Evolutionary conservation across 1,140 invertebrate genomes (phyloP).

Genomic region (Listronotus oregonensis): DNA sequence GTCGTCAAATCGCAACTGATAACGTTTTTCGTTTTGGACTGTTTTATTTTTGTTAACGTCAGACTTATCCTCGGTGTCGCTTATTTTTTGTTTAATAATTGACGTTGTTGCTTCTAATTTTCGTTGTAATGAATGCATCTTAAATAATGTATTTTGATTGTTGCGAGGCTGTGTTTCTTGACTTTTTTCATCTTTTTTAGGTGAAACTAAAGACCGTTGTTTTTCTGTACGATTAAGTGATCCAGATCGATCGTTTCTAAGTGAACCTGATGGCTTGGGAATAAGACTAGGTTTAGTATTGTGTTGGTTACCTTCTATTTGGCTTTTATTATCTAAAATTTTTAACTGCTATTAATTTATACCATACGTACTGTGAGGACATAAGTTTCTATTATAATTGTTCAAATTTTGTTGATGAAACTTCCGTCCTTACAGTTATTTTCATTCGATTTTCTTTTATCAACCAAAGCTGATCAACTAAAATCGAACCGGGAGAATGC

Average conservation of each 20-base stretch:
- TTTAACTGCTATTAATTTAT: too few species aligned
- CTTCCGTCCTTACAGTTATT: too few species aligned
- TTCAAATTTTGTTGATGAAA: too few species aligned
- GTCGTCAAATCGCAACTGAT: not conserved
- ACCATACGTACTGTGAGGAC: too few species aligned
- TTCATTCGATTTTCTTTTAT: too few species aligned
- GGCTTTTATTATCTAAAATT: too few species aligned
- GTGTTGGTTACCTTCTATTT: not conserved
- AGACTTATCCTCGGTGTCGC: not conserved
- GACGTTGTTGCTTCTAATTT: conserved; percentile 18
- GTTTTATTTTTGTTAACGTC: not conserved
- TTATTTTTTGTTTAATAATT: not conserved
- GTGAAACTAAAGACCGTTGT: not conserved
- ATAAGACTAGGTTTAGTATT: conserved; percentile 26
- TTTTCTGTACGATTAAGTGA: too few species aligned
- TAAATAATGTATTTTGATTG: not conserved
- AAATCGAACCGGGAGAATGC: too few species aligned
- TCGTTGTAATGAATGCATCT: conserved; percentile 13
- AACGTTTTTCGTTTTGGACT: conserved; percentile 4
- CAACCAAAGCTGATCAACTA: too few species aligned
- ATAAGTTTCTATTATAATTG: too few species aligned
- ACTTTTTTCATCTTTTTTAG: too few species aligned
- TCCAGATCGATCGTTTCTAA: too few species aligned
- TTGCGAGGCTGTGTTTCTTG: not conserved
- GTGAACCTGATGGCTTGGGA: conserved; percentile 16